Evolutionary conservation across 2,113 vertebrate species (phyloP).

Genomic region (Corynorhinus townsendii): DNA sequence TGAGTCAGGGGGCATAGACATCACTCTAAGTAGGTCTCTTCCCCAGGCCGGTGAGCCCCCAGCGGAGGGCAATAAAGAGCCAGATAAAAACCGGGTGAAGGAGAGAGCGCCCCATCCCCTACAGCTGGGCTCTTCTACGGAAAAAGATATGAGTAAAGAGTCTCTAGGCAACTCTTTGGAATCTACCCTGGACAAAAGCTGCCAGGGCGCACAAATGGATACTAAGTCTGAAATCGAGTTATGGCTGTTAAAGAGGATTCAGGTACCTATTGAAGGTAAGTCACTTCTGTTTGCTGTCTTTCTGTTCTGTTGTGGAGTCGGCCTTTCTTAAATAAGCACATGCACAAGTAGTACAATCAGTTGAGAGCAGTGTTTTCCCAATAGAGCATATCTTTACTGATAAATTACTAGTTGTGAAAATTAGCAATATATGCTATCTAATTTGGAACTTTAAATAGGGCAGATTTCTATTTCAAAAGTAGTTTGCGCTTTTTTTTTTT

Average conservation of each 20-base stretch:
- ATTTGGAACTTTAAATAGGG: neutral
- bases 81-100: constrained; percentile 64
- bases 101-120: constrained; percentile 68
- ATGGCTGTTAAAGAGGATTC: constrained; percentile 94
- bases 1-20: constrained; percentile 77
- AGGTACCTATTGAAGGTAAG: constrained; percentile 96
- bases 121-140: constrained; percentile 66
- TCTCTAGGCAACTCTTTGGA: constrained; percentile 74
- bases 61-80: constrained; percentile 65
- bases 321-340: neutral
- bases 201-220: constrained; percentile 80
- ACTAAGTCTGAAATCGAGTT: constrained; percentile 89
- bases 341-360: neutral
- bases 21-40: constrained; percentile 80
- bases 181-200: constrained; percentile 74
- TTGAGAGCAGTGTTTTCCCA: neutral
- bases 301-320: neutral
- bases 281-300: constrained; percentile 35
- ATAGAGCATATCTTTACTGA: neutral
- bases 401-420: neutral
- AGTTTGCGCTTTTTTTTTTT: neutral
- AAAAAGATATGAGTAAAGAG: constrained; percentile 69
- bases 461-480: neutral
- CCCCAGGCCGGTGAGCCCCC: constrained; percentile 60
- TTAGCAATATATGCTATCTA: neutral